These are phyloP conservation scores for Rhagonycha fulva DNA, from an alignment of 2,888 invertebrate species.

Conservation along the genomic window DNA sequence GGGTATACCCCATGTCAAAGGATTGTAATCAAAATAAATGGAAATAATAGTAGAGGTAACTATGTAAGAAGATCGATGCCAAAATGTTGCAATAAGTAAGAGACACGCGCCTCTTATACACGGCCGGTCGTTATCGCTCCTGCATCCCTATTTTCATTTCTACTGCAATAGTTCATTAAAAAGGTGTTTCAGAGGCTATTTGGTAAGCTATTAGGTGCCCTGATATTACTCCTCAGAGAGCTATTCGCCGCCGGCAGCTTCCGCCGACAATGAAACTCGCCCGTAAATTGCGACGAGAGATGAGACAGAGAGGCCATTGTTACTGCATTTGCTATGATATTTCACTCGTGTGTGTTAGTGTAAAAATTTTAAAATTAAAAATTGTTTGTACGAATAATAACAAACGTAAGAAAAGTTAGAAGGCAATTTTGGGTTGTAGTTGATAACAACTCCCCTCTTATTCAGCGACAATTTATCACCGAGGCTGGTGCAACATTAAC, in stretches of 20 bases:
- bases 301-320: conserved; percentile 27
- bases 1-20: conserved; percentile 30
- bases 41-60: conserved; percentile 15
- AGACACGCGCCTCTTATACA: conserved; percentile 15
- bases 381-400: conserved; percentile 29
- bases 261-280: conserved; percentile 56
- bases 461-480: conserved; percentile 55
- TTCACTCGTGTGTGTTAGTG: conserved; percentile 22
- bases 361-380: conserved; percentile 30
- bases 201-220: conserved; percentile 69
- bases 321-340: conserved; percentile 22
- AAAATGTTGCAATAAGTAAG: neutral
- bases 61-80: conserved; percentile 7
- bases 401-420: conserved; percentile 33
- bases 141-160: conserved; percentile 57
- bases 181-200: conserved; percentile 75
- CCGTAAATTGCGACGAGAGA: conserved; percentile 31
- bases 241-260: conserved; percentile 55
- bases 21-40: conserved; percentile 29
- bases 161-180: conserved; percentile 70
- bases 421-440: conserved; percentile 48
- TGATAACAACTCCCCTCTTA: conserved; percentile 52
- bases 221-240: conserved; percentile 59
- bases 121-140: conserved; percentile 30
- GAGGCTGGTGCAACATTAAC: conserved; percentile 52